Conservation (phyloP, 2,797 vertebrate genomes). For the Remorina albescens region DNA sequence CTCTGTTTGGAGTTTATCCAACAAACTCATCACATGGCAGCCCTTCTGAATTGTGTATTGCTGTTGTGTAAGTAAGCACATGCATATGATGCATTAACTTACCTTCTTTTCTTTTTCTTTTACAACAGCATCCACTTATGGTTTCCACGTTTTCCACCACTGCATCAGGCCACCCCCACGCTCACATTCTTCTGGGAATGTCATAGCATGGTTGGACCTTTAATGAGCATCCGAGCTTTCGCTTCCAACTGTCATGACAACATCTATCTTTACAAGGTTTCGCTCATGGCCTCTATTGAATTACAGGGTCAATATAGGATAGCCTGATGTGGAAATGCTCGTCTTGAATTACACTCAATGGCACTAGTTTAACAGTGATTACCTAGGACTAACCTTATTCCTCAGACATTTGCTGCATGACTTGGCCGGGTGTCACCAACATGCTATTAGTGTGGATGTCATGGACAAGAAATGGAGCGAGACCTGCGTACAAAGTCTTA, state of each 20-base stretch:
- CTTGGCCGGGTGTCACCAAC: slow-evolving; percentile 69
- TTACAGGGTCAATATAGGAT: slow-evolving; percentile 77
- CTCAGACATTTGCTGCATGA: slow-evolving; percentile 72
- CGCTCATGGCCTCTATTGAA: slow-evolving; percentile 64
- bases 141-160: slow-evolving; percentile 19
- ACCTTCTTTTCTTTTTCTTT: too few species aligned
- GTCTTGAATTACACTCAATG: slow-evolving; percentile 76
- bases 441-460: slow-evolving; percentile 67
- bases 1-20: not conserved
- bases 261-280: slow-evolving; percentile 78
- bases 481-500: slow-evolving; percentile 37
- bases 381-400: slow-evolving; percentile 78
- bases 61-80: not conserved
- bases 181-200: slow-evolving; percentile 38
- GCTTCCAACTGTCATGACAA: slow-evolving; percentile 73
- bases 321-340: slow-evolving; percentile 79
- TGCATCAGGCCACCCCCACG: slow-evolving; percentile 18
- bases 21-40: not conserved
- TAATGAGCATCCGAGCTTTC: slow-evolving; percentile 70
- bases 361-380: slow-evolving; percentile 77
- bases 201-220: slow-evolving; percentile 56
- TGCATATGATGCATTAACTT: not conserved
- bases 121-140: slow-evolving; percentile 9
- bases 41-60: not conserved
- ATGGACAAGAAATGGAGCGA: slow-evolving; percentile 35